Evolutionary conservation across 1,140 invertebrate genomes (phyloP).

Genomic region (Yoshiicerus persimilis): DNA sequence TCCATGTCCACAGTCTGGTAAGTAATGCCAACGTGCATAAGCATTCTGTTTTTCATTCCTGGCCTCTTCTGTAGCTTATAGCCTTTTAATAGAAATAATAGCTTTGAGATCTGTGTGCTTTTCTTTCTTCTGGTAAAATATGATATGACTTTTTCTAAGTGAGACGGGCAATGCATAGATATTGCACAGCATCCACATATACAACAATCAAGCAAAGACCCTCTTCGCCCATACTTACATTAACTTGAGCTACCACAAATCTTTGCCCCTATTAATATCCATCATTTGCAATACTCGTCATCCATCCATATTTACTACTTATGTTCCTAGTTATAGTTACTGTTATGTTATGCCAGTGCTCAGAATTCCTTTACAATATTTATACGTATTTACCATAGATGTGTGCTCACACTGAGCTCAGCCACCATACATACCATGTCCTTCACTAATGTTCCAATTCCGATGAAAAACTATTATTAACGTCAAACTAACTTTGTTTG

Average conservation of each 20-base stretch:
- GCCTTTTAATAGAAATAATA: slow-evolving; percentile 12
- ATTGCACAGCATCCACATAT: not conserved
- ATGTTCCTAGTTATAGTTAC: too few species aligned
- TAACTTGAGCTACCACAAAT: slow-evolving; percentile 22
- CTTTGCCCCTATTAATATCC: slow-evolving; percentile 38
- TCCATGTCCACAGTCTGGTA: not conserved
- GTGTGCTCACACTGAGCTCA: too few species aligned
- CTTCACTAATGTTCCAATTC: slow-evolving; percentile 40
- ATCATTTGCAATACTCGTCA: slow-evolving; percentile 37
- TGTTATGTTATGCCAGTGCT: too few species aligned
- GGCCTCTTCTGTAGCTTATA: not conserved
- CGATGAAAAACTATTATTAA: slow-evolving; percentile 38
- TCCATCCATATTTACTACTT: slow-evolving; percentile 15
- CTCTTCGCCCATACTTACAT: slow-evolving; percentile 3
- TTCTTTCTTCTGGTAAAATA: not conserved
- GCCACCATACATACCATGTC: not conserved
- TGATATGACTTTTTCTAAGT: not conserved
- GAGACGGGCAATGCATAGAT: not conserved
- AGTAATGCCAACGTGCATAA: not conserved
- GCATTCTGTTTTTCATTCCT: not conserved
- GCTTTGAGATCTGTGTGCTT: not conserved
- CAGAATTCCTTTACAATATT: too few species aligned
- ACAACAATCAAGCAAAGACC: slow-evolving; percentile 5
- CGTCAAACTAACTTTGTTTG: slow-evolving; percentile 18
- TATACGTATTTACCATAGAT: too few species aligned